Evolutionary conservation across 2,888 invertebrate genomes (phyloP), one percentile per base, ranked within the genome.

Genomic region (Xanthorhoe spadicearia): DNA sequence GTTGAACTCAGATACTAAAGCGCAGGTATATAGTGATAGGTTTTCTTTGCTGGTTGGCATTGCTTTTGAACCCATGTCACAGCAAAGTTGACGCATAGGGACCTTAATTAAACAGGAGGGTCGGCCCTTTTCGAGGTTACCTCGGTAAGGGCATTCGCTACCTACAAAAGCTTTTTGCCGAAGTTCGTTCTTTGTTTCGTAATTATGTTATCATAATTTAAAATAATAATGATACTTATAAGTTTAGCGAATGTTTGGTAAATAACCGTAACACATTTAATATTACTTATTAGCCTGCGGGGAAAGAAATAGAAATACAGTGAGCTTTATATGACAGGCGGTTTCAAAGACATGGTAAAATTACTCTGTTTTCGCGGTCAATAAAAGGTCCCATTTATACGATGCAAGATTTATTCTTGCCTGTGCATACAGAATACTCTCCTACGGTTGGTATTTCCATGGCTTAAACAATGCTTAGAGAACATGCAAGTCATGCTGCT

Each of bases 71-170:
- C 85, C 86, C 87, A 88, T 83, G 83, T 88, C 86, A 87, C 78
- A 83, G 80, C 70, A 82, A 86, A 87, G 84, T 88, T 88, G 85
- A 85, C 83, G 84, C 85, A 82, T 80, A 77, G 79, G 79, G 80
- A 77, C 82, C 83, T 85, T 88, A 89, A 89, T 89, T 89, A 89
- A 83, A 83, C 81, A 81, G 80, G 76, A 82, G 83, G 82, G 82
- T 81, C 77, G 76, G 74, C 55, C 83, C 83, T 83, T 85, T 86
- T 83, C 68, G 75, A 76, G 74, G 58, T 77, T 73, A 76, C 81
- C 81, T 79, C 76, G 68, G 76, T 78, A 77, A 82, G 79, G 82
- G 79, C 84, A 83, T 77, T 87, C 85, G 79, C 75, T 75, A 72
- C 71, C 72, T 72, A 80, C 76, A 76, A 74, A 65, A 70, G 59